Percentiles rank a stretch among this genome's conserved stretches.
phyloP scores from a whole-genome alignment of 1,140 invertebrate genomes.

The Drosophila repletoides region DNA sequence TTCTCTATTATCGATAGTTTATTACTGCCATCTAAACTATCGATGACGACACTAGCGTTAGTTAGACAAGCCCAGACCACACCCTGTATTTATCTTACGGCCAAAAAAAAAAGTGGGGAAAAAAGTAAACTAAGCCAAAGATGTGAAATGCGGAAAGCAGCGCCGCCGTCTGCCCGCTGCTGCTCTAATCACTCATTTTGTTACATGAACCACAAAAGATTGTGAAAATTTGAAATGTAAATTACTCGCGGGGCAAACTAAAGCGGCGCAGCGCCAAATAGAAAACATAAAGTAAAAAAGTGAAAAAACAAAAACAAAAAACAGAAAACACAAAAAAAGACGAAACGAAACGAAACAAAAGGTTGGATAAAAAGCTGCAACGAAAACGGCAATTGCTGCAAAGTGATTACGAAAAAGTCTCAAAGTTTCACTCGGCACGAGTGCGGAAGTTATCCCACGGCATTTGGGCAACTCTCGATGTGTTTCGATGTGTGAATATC shows the following conservation, averaged over 20 bases:
- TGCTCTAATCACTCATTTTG: constrained; percentile 66
- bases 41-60: too few relatives aligned
- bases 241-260: constrained; percentile 47
- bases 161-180: too few relatives aligned
- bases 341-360: constrained; percentile 3
- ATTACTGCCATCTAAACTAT: too few relatives aligned
- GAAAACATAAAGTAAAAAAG: neutral
- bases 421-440: constrained; percentile 69
- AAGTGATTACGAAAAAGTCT: constrained; percentile 76
- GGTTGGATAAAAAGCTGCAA: constrained; percentile 6
- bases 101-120: too few relatives aligned
- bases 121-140: neutral
- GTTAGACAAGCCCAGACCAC: too few relatives aligned
- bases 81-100: too few relatives aligned
- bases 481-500: constrained; percentile 30
- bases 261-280: constrained; percentile 2
- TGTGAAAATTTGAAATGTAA: constrained; percentile 80
- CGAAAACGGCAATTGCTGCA: constrained; percentile 72
- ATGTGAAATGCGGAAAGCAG: constrained; percentile 72
- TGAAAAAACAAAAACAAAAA: constrained; percentile 44
- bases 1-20: too few relatives aligned
- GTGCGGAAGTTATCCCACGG: constrained; percentile 79
- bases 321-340: constrained; percentile 19
- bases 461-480: constrained; percentile 39
- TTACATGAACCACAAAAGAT: constrained; percentile 62